phyloP scores from a whole-genome alignment of 2,797 vertebrate species.

The Dendrocincla tyrannina region DNA sequence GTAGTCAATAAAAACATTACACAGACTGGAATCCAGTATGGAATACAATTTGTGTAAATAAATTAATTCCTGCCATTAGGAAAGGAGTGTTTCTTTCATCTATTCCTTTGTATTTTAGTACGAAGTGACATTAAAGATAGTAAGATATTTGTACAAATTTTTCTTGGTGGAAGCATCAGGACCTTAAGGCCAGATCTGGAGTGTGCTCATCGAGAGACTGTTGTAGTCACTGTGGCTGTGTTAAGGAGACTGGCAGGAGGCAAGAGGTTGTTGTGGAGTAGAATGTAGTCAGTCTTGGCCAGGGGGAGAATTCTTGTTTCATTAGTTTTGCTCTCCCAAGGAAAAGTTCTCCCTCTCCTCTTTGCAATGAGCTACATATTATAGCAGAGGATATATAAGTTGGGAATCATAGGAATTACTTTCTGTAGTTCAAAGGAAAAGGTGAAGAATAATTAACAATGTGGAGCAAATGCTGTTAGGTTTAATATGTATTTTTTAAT shows the following conservation, averaged over 20 bases:
- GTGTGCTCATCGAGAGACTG: neutral
- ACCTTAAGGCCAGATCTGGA: neutral
- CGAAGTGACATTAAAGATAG: neutral
- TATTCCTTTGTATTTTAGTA: neutral
- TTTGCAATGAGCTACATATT: neutral
- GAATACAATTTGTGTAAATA: neutral
- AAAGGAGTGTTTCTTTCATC: neutral
- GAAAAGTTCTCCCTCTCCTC: neutral
- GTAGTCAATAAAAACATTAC: neutral
- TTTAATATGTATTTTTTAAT: slow-evolving; percentile 25
- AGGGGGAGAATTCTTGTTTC: neutral
- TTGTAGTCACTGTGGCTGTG: neutral
- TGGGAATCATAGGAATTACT: neutral
- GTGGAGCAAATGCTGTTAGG: neutral
- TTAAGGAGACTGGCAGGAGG: neutral
- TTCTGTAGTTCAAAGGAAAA: neutral
- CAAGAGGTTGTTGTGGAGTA: neutral
- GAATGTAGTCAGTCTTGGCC: neutral
- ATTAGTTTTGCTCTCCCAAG: neutral
- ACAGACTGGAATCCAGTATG: neutral
- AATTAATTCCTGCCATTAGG: neutral
- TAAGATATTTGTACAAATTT: neutral
- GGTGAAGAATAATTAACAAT: neutral
- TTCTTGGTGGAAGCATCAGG: neutral
- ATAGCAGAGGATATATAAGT: neutral